A percentile compares a stretch with the other conserved stretches of the same genome.
phyloP scores from a whole-genome alignment of 2,797 vertebrate species.

The Pachyuromys duprasi region DNA sequence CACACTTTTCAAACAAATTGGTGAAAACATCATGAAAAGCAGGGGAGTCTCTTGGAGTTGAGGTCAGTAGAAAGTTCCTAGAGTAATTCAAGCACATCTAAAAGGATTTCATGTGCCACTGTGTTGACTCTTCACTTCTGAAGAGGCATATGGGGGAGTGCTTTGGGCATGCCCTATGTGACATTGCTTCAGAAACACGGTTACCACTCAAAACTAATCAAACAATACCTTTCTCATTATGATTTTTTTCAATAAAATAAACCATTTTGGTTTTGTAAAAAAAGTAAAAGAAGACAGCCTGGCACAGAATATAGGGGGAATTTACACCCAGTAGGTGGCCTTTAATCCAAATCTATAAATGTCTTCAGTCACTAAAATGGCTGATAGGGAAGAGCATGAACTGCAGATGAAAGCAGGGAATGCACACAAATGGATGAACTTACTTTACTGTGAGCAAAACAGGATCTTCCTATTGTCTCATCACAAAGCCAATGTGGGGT shows the following conservation, averaged over 20 bases:
- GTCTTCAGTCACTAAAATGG: not conserved
- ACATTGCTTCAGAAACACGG: not conserved
- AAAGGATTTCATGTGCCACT: not conserved
- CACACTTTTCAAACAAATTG: not conserved
- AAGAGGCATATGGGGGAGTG: too few species aligned
- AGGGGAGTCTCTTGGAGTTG: too few species aligned
- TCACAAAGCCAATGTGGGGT: not conserved
- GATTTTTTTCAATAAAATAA: not conserved
- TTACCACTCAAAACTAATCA: not conserved
- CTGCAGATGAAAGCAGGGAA: not conserved
- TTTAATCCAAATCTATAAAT: not conserved
- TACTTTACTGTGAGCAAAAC: not conserved
- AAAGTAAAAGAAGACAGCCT: not conserved
- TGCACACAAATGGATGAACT: not conserved
- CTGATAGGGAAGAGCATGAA: not conserved
- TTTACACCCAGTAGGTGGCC: not conserved
- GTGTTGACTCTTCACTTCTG: not conserved
- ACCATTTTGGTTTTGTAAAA: not conserved
- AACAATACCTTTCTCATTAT: not conserved
- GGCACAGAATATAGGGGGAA: not conserved
- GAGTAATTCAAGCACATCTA: not conserved
- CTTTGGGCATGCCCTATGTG: not conserved
- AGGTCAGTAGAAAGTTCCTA: not conserved
- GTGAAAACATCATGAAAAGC: not conserved
- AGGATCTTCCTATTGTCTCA: not conserved